phyloP scores from a whole-genome alignment of 2,888 invertebrate species.

The Eupeodes luniger region DNA sequence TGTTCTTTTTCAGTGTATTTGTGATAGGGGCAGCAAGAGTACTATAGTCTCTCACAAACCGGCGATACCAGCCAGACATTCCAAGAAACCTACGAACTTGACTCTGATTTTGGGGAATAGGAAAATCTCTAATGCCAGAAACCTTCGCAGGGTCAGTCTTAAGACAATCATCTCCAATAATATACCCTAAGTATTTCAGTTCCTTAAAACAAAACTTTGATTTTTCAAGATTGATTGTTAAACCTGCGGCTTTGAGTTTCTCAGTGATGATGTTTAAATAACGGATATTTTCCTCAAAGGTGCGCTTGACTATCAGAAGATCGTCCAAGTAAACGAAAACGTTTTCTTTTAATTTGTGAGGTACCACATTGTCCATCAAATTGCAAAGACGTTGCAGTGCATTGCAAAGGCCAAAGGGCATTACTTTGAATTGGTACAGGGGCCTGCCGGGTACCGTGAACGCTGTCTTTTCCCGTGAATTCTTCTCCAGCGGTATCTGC shows the following conservation, averaged over 20 bases:
- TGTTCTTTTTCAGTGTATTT: background rate
- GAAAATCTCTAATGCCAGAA: conserved; percentile 34
- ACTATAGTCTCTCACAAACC: conserved; percentile 66
- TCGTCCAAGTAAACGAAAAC: conserved; percentile 1
- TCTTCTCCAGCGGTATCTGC: conserved; percentile 21
- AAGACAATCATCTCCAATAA: conserved; percentile 27
- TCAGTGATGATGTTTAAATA: background rate
- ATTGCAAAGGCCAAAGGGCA: too few relatives aligned
- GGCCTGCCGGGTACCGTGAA: conserved; percentile 76
- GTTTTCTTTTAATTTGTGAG: background rate
- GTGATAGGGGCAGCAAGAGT: conserved; percentile 49
- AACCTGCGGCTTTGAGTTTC: background rate
- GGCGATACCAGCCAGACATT: conserved; percentile 73
- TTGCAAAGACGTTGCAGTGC: too few relatives aligned
- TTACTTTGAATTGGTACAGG: too few relatives aligned
- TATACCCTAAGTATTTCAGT: conserved; percentile 41
- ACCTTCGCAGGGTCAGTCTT: conserved; percentile 4
- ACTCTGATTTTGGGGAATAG: conserved; percentile 34
- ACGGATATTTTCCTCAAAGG: background rate
- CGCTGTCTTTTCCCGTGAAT: conserved; percentile 73
- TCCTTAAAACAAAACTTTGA: background rate
- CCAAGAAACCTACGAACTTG: conserved; percentile 73
- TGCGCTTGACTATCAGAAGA: background rate
- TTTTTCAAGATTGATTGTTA: background rate
- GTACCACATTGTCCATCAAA: too few relatives aligned